Conservation (phyloP, 2,888 invertebrate genomes). For the Eristalis intricaria region DNA sequence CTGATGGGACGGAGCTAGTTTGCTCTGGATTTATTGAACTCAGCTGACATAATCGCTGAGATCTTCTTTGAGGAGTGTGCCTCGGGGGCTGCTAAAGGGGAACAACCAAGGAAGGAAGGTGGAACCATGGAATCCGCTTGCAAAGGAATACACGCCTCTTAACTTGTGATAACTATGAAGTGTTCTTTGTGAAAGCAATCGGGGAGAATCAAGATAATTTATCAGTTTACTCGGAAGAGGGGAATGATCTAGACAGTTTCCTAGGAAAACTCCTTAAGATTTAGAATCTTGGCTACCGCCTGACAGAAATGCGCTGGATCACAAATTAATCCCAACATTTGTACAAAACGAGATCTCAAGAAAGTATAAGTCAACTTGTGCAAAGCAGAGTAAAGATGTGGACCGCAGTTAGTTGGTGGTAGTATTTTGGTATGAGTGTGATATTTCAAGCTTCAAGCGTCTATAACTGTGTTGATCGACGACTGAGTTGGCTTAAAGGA, state of each 20-base stretch:
- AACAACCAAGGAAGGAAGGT: background rate
- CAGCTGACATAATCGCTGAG: background rate
- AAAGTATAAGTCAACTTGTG: no score
- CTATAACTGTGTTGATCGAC: no score
- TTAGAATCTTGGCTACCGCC: background rate
- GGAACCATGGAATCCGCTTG: background rate
- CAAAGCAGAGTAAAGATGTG: no score
- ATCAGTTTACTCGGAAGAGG: background rate
- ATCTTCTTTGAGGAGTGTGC: background rate
- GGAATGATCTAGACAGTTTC: background rate
- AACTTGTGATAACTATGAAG: background rate
- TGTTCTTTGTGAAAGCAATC: background rate
- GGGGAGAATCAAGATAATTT: background rate
- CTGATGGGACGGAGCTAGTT: background rate
- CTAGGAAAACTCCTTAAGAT: background rate
- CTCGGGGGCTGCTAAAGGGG: background rate
- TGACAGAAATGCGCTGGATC: no score
- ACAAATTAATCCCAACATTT: no score
- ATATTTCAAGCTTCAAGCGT: no score
- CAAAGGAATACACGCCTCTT: background rate
- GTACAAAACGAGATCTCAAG: no score
- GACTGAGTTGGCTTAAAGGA: no score
- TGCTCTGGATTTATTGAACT: background rate
- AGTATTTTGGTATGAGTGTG: no score
- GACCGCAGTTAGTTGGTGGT: no score